Evolutionary conservation across 2,888 invertebrate species (phyloP), one percentile per base, ranked within the genome.

Genomic region (Hypena proboscidalis): DNA sequence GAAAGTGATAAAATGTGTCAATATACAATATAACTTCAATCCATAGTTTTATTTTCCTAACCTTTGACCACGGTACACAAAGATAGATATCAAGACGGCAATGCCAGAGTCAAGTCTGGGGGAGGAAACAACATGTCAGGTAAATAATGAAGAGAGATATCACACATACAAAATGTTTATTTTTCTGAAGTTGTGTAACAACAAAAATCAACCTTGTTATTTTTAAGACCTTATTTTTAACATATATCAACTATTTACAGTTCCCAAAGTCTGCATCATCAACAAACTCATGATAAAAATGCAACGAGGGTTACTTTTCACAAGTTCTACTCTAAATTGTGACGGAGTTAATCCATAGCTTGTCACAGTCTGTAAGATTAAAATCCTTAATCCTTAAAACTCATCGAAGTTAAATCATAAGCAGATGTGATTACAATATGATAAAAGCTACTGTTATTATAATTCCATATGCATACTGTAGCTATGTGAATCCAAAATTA

Each of bases 161-260:
- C 90, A 90, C 90, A 90, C 90, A 87, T 90, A 90, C 90, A 90
- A 90, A 90, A 90, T 89, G 90, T 90, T 90, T 90, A 89, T 90
- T 90, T 86, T 89, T 88, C 83, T 85, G 85, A 86, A 88, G 85
- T 90, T 88, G 89, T 88, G 89, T 90, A 90, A 89, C 90, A 90
- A 90, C 90, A 90, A 90, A 87, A 90, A 90, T 89, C 89, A 90
- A 90, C 89, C 89, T 89, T 85, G 88, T 88, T 87, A 74, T 82
- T 80, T 58, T 82, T 80, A 85, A 82, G 83, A 85, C 87, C 89
- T 90, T 89, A 88, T 80, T 83, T 90, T 89, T 83, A 87, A 87
- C 85, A 86, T 85, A 84, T 81, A 87, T 86, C 64, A 87, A 90
- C 90, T 90, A 90, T 90, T 89, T 90, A 90, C 90, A 90, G 86